phyloP scores from a whole-genome alignment of 2,888 invertebrate species.

The Drosophila prolongata region DNA sequence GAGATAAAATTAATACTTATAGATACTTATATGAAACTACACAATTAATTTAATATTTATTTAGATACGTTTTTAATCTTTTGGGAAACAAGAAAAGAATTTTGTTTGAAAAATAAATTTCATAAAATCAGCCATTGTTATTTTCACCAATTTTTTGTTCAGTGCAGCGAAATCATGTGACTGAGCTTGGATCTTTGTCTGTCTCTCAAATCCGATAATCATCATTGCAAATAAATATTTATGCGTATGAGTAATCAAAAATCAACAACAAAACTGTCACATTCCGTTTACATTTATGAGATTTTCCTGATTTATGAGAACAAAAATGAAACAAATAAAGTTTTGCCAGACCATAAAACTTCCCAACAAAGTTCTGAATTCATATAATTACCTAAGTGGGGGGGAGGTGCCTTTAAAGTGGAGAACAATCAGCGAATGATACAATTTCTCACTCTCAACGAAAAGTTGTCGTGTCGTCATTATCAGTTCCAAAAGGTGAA shows the following conservation, averaged over 20 bases:
- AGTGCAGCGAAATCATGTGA: conserved; percentile 48
- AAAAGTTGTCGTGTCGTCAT: conserved; percentile 44
- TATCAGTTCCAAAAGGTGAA: conserved; percentile 37
- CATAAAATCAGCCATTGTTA: too few species aligned
- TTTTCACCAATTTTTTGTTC: too few species aligned
- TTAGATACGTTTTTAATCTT: not conserved
- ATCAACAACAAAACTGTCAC: conserved; percentile 17
- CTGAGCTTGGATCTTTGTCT: conserved; percentile 38
- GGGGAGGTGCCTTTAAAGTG: conserved; percentile 9
- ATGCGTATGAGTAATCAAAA: conserved; percentile 65
- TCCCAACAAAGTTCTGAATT: conserved; percentile 25
- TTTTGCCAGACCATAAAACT: conserved; percentile 9
- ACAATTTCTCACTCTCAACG: conserved; percentile 41
- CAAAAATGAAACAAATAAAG: not conserved
- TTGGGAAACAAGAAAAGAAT: too few species aligned
- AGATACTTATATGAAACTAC: not conserved
- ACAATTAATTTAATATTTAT: not conserved
- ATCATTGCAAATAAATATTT: conserved; percentile 60
- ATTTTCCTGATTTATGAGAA: conserved; percentile 20
- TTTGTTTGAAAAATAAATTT: too few species aligned
- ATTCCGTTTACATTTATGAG: conserved; percentile 28
- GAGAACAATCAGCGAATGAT: conserved; percentile 34
- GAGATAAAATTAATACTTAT: not conserved
- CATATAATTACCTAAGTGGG: conserved; percentile 36
- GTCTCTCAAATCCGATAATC: conserved; percentile 48